Base-by-base conservation (phyloP, 2,888 invertebrate genomes). In the Parnassius mnemosyne region DNA sequence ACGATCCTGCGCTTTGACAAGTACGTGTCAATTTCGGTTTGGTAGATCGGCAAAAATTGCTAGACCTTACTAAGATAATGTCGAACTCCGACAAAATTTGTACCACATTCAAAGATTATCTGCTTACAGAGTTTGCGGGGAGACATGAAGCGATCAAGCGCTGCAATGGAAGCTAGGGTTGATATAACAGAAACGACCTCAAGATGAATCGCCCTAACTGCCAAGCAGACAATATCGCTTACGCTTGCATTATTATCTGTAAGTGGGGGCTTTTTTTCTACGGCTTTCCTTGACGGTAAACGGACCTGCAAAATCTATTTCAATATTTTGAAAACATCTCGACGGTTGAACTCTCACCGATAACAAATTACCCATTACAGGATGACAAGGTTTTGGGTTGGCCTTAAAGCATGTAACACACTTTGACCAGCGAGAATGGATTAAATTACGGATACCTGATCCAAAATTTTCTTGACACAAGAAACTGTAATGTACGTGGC, bases 51-150 rank as follows among this genome's bases (percentile, higher is more conserved):
- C 20, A 59, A 25, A 34, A 59, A 54, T 9, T 59, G 13, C 7
- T 54, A 43, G 20, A 59, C 41, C 20, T 58, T 59, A 10, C 16
- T 50, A 20, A 60, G 41, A 11, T 57, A 16, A 50, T 52, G 51
- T 3, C 46, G 44, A 42, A 60, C 60, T 12, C 62, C 66, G 9
- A 64, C 46, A 49, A 64, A 66, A 52, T 66, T 66, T 42, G 58
- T 65, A 3, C 61, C 64, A 50, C 56, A 61, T 43, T 68, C 66
- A 0, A 59, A 61, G 3, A 51, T 34, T n/a, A 64, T 58, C 20
- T 44, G 51, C 10, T 34, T 20, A n/a, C 53, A 52, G 13, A 50
- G 42, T 10, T 64, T 65, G 13, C 65, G 54, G 11, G 65, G 60
- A 11, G 64, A 49, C 10, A 64, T 57, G n/a, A 67, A 67, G 25